These are phyloP conservation scores for Anastrepha obliqua DNA, from an alignment of 1,140 invertebrate species.

Conservation along the genomic window DNA sequence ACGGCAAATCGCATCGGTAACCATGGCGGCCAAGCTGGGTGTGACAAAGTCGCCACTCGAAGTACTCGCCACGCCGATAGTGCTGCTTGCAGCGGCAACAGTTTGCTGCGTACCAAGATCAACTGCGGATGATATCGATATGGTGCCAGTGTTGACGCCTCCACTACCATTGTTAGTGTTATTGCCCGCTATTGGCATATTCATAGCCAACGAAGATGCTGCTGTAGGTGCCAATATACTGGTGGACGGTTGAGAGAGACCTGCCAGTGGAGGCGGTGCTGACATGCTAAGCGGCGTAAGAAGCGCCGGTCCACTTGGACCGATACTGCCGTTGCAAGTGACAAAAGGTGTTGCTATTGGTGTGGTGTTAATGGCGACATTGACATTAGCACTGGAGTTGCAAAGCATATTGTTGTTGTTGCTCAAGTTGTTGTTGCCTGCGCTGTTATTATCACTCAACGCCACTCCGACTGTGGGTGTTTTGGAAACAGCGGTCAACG, in stretches of 20 bases:
- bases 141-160: not conserved
- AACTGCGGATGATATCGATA: conserved; percentile 15
- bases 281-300: conserved; percentile 45
- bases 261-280: conserved; percentile 65
- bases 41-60: conserved; percentile 61
- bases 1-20: conserved; percentile 71
- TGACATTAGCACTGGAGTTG: not conserved
- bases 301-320: conserved; percentile 7
- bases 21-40: conserved; percentile 65
- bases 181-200: not conserved
- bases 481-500: conserved; percentile 64
- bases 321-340: conserved; percentile 18
- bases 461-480: not conserved
- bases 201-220: not conserved
- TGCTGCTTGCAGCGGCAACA: not conserved
- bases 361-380: conserved; percentile 44
- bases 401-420: not conserved
- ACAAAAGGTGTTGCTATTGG: conserved; percentile 30
- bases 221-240: conserved; percentile 6
- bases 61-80: not conserved
- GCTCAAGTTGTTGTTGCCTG: not conserved
- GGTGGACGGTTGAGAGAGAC: conserved; percentile 59
- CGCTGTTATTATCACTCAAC: conserved; percentile 35
- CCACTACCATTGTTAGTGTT: conserved; percentile 11
- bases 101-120: not conserved